Conservation (phyloP, 2,797 vertebrate species). For the Sternotherus odoratus region DNA sequence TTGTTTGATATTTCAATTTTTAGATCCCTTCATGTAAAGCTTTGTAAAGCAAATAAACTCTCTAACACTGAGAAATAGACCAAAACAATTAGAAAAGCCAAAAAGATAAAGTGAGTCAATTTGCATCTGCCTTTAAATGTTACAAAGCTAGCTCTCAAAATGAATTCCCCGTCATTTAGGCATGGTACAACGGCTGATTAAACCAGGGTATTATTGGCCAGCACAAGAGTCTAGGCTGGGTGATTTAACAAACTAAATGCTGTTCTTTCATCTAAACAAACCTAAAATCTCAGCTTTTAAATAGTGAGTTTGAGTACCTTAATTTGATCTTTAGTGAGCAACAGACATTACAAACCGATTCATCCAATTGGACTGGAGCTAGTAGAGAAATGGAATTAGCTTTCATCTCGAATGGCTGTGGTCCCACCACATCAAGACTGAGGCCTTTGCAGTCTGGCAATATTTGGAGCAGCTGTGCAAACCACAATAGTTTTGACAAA, state of each 20-base stretch:
- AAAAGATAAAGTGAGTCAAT: neutral
- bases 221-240: neutral
- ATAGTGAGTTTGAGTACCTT: neutral
- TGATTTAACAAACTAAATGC: neutral
- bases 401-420: fast-evolving
- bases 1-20: neutral
- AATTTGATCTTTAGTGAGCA: neutral
- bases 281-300: neutral
- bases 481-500: neutral
- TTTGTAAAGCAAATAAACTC: neutral
- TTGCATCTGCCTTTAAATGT: neutral
- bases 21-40: neutral
- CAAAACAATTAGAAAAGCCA: neutral
- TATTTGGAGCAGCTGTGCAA: fast-evolving
- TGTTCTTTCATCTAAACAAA: neutral
- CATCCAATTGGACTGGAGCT: neutral
- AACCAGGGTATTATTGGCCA: fast-evolving
- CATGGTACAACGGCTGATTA: neutral
- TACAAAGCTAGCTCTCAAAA: neutral
- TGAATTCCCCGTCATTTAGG: neutral
- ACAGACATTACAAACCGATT: neutral
- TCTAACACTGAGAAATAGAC: neutral
- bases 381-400: neutral
- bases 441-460: fast-evolving
- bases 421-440: fast-evolving